phyloP scores from a whole-genome alignment of 1,140 invertebrate genomes.

The Philopotamus ludificatus region DNA sequence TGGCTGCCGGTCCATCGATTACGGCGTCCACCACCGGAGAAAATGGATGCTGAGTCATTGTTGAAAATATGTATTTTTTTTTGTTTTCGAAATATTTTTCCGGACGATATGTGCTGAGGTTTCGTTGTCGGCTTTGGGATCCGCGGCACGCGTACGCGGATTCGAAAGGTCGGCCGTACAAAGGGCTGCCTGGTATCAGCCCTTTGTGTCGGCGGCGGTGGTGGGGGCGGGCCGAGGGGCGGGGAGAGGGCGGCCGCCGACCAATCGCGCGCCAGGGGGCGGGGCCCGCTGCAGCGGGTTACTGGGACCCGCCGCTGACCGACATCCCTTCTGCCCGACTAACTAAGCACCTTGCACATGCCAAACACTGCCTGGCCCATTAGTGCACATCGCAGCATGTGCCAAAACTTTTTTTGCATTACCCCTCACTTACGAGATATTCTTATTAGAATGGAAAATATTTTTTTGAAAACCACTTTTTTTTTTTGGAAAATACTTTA shows the following conservation, averaged over 20 bases:
- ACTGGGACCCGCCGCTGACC: constrained; percentile 22
- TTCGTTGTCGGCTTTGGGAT: too few species aligned
- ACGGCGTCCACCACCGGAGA: neutral
- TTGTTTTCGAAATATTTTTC: too few species aligned
- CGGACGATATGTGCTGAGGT: too few species aligned
- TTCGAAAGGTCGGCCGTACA: too few species aligned
- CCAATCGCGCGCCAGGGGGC: constrained; percentile 20
- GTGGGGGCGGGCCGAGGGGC: constrained; percentile 7
- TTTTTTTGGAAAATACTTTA: too few species aligned
- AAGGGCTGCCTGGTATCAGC: too few species aligned
- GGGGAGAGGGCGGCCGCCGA: neutral
- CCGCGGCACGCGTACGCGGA: too few species aligned
- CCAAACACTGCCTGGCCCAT: neutral
- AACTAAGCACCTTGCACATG: neutral
- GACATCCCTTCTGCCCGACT: constrained; percentile 15
- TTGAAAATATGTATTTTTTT: too few species aligned
- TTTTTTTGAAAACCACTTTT: too few species aligned
- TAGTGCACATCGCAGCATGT: neutral
- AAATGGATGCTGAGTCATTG: neutral
- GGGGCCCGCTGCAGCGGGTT: constrained; percentile 13
- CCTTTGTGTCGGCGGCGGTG: constrained; percentile 8
- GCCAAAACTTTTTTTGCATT: too few species aligned
- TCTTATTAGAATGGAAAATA: too few species aligned
- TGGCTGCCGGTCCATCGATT: constrained; percentile 6
- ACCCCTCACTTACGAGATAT: neutral